Evolutionary conservation across 2,888 invertebrate species (phyloP), one percentile per base, ranked within the genome.

Genomic region (Microctonus aethiopoides): DNA sequence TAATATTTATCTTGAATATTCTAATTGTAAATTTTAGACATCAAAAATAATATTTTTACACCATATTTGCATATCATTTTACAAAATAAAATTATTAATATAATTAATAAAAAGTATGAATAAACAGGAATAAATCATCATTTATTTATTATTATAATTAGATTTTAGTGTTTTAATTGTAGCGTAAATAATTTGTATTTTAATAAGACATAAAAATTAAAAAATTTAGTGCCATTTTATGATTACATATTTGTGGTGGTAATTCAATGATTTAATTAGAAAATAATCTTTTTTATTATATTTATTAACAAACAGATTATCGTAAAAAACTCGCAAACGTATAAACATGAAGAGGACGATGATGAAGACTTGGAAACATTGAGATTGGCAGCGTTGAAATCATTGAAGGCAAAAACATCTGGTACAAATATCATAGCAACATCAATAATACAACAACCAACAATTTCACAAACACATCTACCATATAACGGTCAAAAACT

Each of bases 321-420:
- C 46, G 73, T 79, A 32, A 68, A 78, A 66, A 72, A 56, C 51
- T 59, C 76, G 66, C 72, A 78, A 52, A 79, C 78, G 70, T 72
- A 71, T 64, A 78, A 77, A 75, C 80, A 79, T 71, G 82, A 80
- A 4, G 87, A 88, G 2, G 89, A 89, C 13, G 89, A 89, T 36
- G 89, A 89, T 67, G 89, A 89, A 64, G 89, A 89, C 77, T 79
- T 89, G 73, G 89, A 89, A 77, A 84, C 87, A 32, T 80, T 89
- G 68, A 84, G 89, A 61, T 79, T 88, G 68, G 89, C 88, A 60
- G 89, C 89, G 13, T 83, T 89, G 52, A 86, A 88, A 64, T 87
- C 89, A 0, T 77, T 89, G 62, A 76, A 81, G 36, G 74, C 79
- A 4, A 84, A 72, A 70, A 34, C 54, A 72, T 5, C 54, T 46